A percentile compares a stretch with the other conserved stretches of the same genome.
These are phyloP conservation scores for Agonopterix arenella DNA, from an alignment of 2,888 invertebrate species.

Conservation along the genomic window DNA sequence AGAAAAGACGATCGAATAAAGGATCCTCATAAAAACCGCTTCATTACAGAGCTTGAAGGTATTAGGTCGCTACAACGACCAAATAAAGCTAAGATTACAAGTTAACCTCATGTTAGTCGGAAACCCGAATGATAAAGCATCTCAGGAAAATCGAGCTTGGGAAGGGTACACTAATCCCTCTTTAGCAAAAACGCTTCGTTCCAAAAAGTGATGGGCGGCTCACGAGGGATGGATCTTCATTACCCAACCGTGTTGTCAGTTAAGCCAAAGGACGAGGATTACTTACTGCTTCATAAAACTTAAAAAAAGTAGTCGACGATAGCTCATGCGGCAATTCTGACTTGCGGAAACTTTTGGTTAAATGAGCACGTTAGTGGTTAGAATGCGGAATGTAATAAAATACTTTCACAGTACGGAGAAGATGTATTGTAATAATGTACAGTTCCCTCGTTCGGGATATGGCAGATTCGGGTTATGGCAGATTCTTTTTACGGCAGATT, in stretches of 20 bases:
- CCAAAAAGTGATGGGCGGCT: slow-evolving; percentile 75
- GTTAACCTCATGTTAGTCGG: slow-evolving; percentile 75
- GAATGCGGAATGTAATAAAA: too few relatives aligned
- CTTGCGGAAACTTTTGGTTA: too few relatives aligned
- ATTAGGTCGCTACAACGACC: slow-evolving; percentile 67
- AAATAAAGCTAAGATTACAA: slow-evolving; percentile 77
- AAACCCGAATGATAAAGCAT: slow-evolving; percentile 76
- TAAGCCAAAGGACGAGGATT: slow-evolving; percentile 68
- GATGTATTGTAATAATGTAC: too few relatives aligned
- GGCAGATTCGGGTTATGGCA: too few relatives aligned
- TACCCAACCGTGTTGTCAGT: slow-evolving; percentile 70
- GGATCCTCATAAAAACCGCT: slow-evolving; percentile 58
- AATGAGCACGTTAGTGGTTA: too few relatives aligned
- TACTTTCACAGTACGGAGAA: too few relatives aligned
- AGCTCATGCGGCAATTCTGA: too few relatives aligned
- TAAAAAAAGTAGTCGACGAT: slow-evolving; percentile 34
- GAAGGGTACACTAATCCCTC: slow-evolving; percentile 75
- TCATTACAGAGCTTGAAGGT: slow-evolving; percentile 61
- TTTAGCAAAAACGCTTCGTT: slow-evolving; percentile 76
- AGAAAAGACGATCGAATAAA: slow-evolving; percentile 45
- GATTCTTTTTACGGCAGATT: too few relatives aligned
- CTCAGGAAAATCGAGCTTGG: slow-evolving; percentile 69
- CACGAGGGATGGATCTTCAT: slow-evolving; percentile 71
- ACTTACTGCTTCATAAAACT: slow-evolving; percentile 62
- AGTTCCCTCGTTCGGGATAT: too few relatives aligned